phyloP scores from a whole-genome alignment of 2,113 vertebrate genomes.

The Micronycteris hirsuta region DNA sequence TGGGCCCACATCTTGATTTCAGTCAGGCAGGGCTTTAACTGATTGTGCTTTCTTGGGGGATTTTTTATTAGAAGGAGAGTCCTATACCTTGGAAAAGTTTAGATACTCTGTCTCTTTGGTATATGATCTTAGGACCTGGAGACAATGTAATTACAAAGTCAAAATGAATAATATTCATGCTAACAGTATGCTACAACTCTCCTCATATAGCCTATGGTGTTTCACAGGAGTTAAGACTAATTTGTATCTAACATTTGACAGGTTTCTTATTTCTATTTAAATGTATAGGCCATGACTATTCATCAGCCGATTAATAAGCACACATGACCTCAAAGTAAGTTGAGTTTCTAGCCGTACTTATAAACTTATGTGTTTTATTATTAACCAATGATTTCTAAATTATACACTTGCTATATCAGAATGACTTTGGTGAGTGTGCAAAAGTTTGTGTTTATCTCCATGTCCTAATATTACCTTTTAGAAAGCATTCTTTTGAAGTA shows the following conservation, averaged over 20 bases:
- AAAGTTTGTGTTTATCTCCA: slow-evolving; percentile 23
- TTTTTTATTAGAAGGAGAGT: not conserved
- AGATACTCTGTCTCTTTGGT: not conserved
- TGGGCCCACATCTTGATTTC: not conserved
- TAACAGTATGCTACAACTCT: not conserved
- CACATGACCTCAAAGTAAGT: not conserved
- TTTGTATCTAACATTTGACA: not conserved
- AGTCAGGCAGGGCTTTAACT: not conserved
- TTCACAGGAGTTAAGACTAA: not conserved
- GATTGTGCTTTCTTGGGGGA: not conserved
- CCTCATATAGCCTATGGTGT: not conserved
- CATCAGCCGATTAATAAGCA: not conserved
- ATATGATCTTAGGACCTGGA: not conserved
- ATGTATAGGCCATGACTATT: not conserved
- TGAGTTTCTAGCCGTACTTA: not conserved
- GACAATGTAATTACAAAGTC: not conserved
- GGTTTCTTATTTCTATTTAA: slow-evolving; percentile 6
- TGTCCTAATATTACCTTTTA: not conserved
- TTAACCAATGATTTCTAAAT: not conserved
- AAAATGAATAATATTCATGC: not conserved
- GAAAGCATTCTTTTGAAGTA: not conserved
- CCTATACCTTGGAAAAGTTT: not conserved
- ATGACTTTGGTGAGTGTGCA: not conserved
- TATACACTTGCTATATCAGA: not conserved
- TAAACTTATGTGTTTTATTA: not conserved